These are phyloP conservation scores for Caenorhabditis sp. DNA, from an alignment of 2,888 invertebrate species.

Conservation along the genomic window DNA sequence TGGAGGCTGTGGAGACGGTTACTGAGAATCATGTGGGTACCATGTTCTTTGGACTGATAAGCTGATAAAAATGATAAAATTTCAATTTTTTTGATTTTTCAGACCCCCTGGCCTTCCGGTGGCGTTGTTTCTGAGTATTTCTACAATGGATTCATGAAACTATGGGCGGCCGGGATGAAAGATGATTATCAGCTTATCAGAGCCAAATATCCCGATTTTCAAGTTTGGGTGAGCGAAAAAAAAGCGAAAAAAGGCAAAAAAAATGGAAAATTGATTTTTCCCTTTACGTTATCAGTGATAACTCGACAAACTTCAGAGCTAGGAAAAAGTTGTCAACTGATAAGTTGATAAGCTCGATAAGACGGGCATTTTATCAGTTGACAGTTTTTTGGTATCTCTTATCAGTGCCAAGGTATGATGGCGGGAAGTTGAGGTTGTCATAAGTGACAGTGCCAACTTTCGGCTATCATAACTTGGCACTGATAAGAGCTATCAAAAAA, in stretches of 20 bases:
- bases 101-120: constrained; percentile 61
- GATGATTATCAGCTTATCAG: constrained; percentile 49
- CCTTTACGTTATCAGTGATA: too few relatives aligned
- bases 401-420: background rate
- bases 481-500: too few relatives aligned
- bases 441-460: too few relatives aligned
- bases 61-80: background rate
- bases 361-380: background rate
- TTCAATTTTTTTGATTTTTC: background rate
- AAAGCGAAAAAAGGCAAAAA: too few relatives aligned
- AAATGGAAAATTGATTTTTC: too few relatives aligned
- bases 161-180: constrained; percentile 66
- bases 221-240: constrained; percentile 60
- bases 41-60: background rate
- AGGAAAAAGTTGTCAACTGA: too few relatives aligned
- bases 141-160: constrained; percentile 57
- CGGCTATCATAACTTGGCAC: too few relatives aligned
- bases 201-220: constrained; percentile 59
- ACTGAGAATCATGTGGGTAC: constrained; percentile 52
- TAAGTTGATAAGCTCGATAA: background rate
- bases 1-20: constrained; percentile 63
- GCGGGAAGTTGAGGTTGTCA: too few relatives aligned
- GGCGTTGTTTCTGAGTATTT: constrained; percentile 68
- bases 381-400: background rate
- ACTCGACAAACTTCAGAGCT: too few relatives aligned